Percentiles rank a stretch among this genome's conserved stretches.
These are phyloP conservation scores for Rhingia rostrata DNA, from an alignment of 2,888 invertebrate genomes.

Conservation along the genomic window DNA sequence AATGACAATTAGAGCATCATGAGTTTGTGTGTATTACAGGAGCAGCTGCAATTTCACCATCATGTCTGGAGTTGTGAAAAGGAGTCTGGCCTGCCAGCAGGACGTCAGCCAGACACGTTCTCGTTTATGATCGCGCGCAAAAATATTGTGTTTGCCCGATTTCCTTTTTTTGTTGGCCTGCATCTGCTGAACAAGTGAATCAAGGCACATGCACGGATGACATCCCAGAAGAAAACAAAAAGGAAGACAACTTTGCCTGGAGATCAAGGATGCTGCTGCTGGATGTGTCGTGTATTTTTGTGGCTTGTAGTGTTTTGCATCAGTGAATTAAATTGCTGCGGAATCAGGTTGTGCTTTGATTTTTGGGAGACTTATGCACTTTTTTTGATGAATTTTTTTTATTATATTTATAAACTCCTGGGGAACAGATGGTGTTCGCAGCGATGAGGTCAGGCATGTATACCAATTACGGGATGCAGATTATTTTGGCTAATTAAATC, in stretches of 20 bases:
- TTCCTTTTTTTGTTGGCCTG: constrained; percentile 8
- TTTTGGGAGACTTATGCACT: constrained; percentile 34
- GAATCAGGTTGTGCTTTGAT: constrained; percentile 13
- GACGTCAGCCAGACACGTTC: constrained; percentile 72
- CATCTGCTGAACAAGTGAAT: constrained; percentile 46
- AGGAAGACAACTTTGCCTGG: constrained; percentile 29
- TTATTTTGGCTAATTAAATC: constrained; percentile 69
- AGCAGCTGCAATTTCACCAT: constrained; percentile 48
- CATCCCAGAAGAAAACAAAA: constrained; percentile 56
- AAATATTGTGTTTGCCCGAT: constrained; percentile 2
- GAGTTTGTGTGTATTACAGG: constrained; percentile 37
- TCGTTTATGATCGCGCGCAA: constrained; percentile 28
- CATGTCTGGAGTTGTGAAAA: constrained; percentile 8
- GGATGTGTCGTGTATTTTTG: constrained; percentile 25
- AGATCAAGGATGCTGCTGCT: constrained; percentile 56
- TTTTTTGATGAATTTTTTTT: background rate
- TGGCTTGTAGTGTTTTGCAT: constrained; percentile 21
- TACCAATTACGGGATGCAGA: constrained; percentile 65
- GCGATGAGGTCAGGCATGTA: constrained; percentile 64
- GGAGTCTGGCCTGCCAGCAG: constrained; percentile 43
- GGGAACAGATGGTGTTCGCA: constrained; percentile 63
- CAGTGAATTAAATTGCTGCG: constrained; percentile 45
- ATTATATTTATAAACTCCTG: constrained; percentile 13
- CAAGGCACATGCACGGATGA: constrained; percentile 58
- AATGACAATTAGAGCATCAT: constrained; percentile 43